These are phyloP conservation scores for Osmerus eperlanus DNA, from an alignment of 2,113 vertebrate genomes.

Conservation along the genomic window DNA sequence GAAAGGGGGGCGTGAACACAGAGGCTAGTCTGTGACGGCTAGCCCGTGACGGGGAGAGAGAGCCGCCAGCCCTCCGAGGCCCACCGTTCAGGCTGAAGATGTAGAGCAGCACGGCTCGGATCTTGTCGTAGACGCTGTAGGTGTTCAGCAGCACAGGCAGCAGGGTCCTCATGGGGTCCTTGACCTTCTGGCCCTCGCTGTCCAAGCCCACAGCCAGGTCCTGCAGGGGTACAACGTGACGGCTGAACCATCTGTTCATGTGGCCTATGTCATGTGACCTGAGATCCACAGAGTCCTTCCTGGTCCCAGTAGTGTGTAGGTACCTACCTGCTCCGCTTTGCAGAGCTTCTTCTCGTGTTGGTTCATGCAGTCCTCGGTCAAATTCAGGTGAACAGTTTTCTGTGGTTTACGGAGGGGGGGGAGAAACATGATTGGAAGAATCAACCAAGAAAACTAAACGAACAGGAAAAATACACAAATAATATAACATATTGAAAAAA, in stretches of 20 bases:
- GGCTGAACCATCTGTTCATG: conserved; percentile 4
- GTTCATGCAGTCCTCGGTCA: conserved; percentile 94
- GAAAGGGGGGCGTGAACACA: too few species aligned
- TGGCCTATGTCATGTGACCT: not conserved
- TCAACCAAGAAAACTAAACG: too few species aligned
- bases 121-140: conserved; percentile 85
- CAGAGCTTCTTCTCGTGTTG: conserved; percentile 90
- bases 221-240: conserved; percentile 56
- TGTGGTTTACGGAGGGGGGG: conserved; percentile 56
- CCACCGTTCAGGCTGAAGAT: conserved; percentile 94
- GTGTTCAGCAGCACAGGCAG: conserved; percentile 88
- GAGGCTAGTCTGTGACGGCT: too few species aligned
- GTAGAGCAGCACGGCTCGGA: conserved; percentile 92
- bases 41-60: too few species aligned
- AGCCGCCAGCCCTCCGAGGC: not conserved
- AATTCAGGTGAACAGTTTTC: conserved; percentile 89
- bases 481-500: too few species aligned
- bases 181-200: conserved; percentile 88
- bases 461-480: too few species aligned
- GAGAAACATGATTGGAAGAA: not conserved
- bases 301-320: not conserved
- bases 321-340: conserved; percentile 94
- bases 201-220: conserved; percentile 93
- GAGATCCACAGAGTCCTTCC: not conserved
- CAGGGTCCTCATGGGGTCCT: conserved; percentile 91